phyloP scores from a whole-genome alignment of 2,113 vertebrate genomes.

The Microcebus jonahi region DNA sequence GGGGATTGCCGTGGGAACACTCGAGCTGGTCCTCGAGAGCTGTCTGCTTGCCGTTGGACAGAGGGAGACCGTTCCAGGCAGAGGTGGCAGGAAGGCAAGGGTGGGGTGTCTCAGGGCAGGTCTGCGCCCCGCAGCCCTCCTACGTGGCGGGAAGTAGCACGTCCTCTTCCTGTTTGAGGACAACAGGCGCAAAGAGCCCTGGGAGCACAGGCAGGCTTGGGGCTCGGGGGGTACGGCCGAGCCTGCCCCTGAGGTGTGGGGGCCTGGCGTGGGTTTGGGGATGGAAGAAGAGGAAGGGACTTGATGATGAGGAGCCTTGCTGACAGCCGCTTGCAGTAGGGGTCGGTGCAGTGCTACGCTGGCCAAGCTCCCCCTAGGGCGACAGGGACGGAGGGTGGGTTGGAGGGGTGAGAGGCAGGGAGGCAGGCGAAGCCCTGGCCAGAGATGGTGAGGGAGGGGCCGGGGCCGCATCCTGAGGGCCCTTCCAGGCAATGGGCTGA shows the following conservation, averaged over 20 bases:
- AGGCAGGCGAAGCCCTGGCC: background rate
- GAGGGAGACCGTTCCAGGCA: background rate
- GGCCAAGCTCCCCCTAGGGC: background rate
- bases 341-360: fast-evolving
- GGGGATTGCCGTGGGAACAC: background rate
- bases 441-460: background rate
- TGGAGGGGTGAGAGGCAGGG: background rate
- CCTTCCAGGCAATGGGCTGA: background rate
- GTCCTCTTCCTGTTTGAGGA: background rate
- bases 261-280: background rate
- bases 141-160: background rate
- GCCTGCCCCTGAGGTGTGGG: fast-evolving
- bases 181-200: background rate
- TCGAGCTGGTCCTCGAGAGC: background rate
- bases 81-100: background rate
- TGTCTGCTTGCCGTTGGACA: background rate
- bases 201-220: background rate
- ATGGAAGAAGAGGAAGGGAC: background rate
- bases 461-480: background rate
- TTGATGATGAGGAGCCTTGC: background rate
- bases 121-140: background rate
- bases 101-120: background rate
- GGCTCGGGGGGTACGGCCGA: background rate
- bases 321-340: background rate
- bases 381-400: background rate